phyloP scores from a whole-genome alignment of 2,888 invertebrate genomes.

The Biston betularia region DNA sequence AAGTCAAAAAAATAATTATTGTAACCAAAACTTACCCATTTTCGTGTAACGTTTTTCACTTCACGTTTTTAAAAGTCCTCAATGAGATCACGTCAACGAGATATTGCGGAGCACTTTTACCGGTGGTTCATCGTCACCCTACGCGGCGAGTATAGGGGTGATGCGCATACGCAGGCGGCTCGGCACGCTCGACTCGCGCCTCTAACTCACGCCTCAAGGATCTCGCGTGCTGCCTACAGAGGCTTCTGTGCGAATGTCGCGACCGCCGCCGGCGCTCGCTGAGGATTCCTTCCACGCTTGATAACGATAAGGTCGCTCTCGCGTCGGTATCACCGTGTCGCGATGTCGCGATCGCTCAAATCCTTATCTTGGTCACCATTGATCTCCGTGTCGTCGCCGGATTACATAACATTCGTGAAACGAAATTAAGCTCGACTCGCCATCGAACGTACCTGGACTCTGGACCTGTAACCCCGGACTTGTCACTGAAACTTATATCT shows the following conservation, averaged over 20 bases:
- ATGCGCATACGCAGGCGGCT: conserved; percentile 60
- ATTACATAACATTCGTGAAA: conserved; percentile 29
- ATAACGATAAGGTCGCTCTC: conserved; percentile 76
- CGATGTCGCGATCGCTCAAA: conserved; percentile 70
- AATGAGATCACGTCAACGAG: conserved; percentile 74
- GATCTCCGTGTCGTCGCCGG: conserved; percentile 47
- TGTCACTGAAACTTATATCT: too few relatives aligned
- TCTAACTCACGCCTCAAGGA: conserved; percentile 67
- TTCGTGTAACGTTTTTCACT: conserved; percentile 67
- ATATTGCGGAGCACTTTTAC: conserved; percentile 64
- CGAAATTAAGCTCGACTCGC: background rate
- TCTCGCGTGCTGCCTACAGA: conserved; percentile 79
- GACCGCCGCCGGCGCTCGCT: conserved; percentile 62
- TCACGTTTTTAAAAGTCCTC: conserved; percentile 70
- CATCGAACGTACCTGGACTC: too few relatives aligned
- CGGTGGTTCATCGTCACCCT: conserved; percentile 80
- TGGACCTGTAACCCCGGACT: too few relatives aligned
- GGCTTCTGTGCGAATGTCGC: conserved; percentile 83
- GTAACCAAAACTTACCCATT: conserved; percentile 71
- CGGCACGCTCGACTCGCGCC: conserved; percentile 59
- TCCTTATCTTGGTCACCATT: conserved; percentile 75
- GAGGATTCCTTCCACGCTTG: conserved; percentile 79
- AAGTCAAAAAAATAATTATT: conserved; percentile 7
- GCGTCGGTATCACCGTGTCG: conserved; percentile 39
- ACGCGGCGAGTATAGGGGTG: conserved; percentile 52